These are phyloP conservation scores for Vultur gryphus DNA, from an alignment of 2,797 vertebrate species.

Conservation along the genomic window DNA sequence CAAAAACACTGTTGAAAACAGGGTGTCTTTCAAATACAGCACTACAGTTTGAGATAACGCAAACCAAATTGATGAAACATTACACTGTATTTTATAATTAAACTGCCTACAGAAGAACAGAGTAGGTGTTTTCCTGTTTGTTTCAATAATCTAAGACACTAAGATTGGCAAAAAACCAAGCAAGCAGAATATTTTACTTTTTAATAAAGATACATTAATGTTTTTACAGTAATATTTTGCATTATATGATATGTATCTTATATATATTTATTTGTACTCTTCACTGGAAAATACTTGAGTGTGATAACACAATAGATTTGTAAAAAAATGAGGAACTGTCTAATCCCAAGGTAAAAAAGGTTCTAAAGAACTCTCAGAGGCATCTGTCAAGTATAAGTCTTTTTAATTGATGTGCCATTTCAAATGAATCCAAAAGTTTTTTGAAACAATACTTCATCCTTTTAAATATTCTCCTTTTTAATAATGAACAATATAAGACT, in stretches of 20 bases:
- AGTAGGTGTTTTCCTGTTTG: not conserved
- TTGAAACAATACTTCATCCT: not conserved
- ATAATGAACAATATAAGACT: not conserved
- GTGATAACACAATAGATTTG: not conserved
- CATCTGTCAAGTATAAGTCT: not conserved
- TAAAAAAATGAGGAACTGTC: not conserved
- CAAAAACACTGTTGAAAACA: not conserved
- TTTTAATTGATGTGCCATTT: not conserved
- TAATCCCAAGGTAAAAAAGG: not conserved
- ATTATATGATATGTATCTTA: not conserved
- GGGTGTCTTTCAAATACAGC: not conserved
- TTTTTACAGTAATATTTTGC: not conserved
- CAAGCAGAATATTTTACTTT: not conserved
- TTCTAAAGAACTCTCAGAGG: not conserved
- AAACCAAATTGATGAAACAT: not conserved
- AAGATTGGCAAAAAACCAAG: not conserved
- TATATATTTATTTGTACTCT: not conserved
- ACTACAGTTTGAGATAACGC: not conserved
- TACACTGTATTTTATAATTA: not conserved
- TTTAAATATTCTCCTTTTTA: not conserved
- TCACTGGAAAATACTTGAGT: not conserved
- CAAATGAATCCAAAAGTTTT: not conserved
- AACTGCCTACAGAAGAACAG: not conserved
- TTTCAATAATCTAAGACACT: not conserved
- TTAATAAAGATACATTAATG: not conserved